Evolutionary conservation across 2,113 vertebrate genomes (phyloP).

Genomic region (Syngnathus floridae): DNA sequence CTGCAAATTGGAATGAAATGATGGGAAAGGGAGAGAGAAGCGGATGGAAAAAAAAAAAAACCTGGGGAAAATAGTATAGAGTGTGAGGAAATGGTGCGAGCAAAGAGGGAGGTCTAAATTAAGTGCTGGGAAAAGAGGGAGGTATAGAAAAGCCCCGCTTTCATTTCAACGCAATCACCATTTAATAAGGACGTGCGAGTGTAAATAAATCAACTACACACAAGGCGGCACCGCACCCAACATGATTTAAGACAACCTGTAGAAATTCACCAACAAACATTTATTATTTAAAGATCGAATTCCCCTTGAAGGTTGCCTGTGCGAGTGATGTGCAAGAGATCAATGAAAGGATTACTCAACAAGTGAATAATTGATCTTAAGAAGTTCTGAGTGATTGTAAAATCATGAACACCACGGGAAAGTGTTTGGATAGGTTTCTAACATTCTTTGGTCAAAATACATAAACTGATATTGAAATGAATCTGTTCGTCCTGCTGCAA

Average conservation of each 20-base stretch:
- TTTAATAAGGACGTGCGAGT: constrained; percentile 16
- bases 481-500: no score
- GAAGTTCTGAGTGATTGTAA: constrained; percentile 2
- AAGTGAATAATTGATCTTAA: constrained; percentile 20
- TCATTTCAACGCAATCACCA: constrained; percentile 19
- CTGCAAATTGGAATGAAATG: constrained; percentile 24
- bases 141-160: constrained; percentile 2
- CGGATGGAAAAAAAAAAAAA: background rate
- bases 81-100: background rate
- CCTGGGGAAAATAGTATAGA: background rate
- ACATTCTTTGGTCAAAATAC: no score
- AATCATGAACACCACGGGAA: background rate
- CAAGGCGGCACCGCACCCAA: background rate
- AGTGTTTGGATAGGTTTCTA: no score
- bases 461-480: no score
- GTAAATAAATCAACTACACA: constrained; percentile 13
- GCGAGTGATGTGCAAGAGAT: constrained; percentile 13
- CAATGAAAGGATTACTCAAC: constrained; percentile 7
- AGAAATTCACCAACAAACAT: background rate
- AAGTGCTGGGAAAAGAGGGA: background rate
- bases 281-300: constrained; percentile 1
- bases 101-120: background rate
- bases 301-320: constrained; percentile 11
- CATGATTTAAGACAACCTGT: constrained; percentile 1
- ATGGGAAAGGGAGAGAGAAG: background rate